Evolutionary conservation across 2,113 vertebrate species (phyloP).

Genomic region (Eptatretus burgeri): DNA sequence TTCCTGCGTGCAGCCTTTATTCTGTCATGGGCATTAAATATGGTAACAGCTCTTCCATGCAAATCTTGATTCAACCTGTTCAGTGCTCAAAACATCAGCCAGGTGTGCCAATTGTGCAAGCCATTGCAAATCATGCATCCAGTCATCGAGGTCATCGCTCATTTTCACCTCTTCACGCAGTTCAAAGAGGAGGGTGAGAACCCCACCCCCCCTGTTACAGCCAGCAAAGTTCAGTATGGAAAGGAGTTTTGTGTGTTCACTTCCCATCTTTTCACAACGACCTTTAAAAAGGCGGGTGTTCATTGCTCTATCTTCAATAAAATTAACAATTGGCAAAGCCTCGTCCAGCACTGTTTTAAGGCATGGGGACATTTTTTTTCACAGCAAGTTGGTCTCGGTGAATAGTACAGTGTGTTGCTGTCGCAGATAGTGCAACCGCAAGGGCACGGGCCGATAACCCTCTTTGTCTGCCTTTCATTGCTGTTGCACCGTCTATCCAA

Average conservation of each 20-base stretch:
- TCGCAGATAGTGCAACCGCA: neutral
- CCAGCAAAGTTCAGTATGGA: neutral
- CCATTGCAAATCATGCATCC: slow-evolving; percentile 8
- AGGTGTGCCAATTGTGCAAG: too few species aligned
- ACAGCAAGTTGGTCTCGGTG: slow-evolving; percentile 9
- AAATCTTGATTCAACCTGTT: too few species aligned
- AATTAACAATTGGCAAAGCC: neutral
- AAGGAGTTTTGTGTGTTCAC: neutral
- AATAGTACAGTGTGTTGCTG: slow-evolving; percentile 8
- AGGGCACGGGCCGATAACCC: neutral
- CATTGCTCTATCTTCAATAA: neutral
- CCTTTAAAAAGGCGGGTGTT: neutral
- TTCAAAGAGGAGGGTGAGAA: slow-evolving; percentile 7
- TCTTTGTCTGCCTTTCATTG: neutral
- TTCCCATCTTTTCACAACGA: neutral
- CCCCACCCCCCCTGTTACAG: slow-evolving; percentile 2
- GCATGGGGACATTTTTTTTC: slow-evolving; percentile 7
- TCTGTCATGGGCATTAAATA: too few species aligned
- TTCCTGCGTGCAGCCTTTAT: too few species aligned
- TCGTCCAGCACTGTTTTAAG: neutral
- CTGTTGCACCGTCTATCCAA: neutral
- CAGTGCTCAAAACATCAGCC: too few species aligned
- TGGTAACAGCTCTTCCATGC: too few species aligned
- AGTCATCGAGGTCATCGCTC: slow-evolving; percentile 6
- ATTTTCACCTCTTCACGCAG: slow-evolving; percentile 6